Conservation (phyloP, 1,140 invertebrate species). For the Orchesella cincta region DNA sequence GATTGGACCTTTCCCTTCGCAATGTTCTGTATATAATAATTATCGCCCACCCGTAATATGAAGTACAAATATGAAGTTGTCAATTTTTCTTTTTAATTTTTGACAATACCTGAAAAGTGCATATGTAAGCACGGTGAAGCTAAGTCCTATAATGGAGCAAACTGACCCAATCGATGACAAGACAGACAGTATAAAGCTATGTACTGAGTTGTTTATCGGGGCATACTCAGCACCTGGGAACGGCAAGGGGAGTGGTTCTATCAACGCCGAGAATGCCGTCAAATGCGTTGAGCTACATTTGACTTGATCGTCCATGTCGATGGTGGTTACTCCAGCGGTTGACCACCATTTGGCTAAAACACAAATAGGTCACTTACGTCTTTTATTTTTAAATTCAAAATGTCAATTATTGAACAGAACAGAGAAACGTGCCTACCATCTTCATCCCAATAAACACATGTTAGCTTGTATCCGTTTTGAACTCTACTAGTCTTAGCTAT, state of each 20-base stretch:
- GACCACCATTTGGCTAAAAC: constrained; percentile 57
- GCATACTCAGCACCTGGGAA: constrained; percentile 31
- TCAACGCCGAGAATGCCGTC: constrained; percentile 62
- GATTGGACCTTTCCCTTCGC: constrained; percentile 60
- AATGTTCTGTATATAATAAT: too few species aligned
- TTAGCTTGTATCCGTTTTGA: constrained; percentile 50
- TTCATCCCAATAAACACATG: constrained; percentile 60
- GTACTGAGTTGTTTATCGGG: constrained; percentile 43
- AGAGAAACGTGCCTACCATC: background rate
- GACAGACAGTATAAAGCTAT: constrained; percentile 56
- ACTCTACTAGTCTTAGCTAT: constrained; percentile 51
- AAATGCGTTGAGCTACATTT: constrained; percentile 59
- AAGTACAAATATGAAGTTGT: too few species aligned
- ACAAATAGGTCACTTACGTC: too few species aligned
- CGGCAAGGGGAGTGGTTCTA: constrained; percentile 55
- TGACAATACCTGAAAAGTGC: constrained; percentile 57
- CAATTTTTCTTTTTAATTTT: constrained; percentile 9
- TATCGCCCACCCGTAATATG: too few species aligned
- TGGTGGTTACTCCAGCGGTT: constrained; percentile 56
- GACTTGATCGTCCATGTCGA: constrained; percentile 53
- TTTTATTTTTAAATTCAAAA: background rate
- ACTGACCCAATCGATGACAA: constrained; percentile 61
- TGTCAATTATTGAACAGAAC: background rate
- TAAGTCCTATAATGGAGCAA: constrained; percentile 57
- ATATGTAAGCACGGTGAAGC: constrained; percentile 60